These are phyloP conservation scores for Boulengeromyrus knoepffleri DNA, from an alignment of 2,113 vertebrate species.

Conservation along the genomic window DNA sequence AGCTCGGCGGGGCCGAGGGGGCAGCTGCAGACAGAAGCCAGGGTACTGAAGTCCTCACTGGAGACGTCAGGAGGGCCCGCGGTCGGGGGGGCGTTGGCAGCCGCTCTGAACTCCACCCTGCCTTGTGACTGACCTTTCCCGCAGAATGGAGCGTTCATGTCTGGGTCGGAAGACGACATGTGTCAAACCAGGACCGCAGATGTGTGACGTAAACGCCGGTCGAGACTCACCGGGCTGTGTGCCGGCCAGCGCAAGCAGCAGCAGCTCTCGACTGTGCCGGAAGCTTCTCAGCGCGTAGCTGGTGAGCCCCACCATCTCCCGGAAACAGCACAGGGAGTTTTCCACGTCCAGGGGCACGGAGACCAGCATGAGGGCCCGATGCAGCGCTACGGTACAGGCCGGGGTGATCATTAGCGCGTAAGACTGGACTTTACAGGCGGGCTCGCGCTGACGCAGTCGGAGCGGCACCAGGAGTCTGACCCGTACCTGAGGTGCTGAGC, in stretches of 20 bases:
- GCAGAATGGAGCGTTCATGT: conserved; percentile 29
- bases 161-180: conserved; percentile 4
- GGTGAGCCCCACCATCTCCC: conserved; percentile 65
- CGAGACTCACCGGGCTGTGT: conserved; percentile 69
- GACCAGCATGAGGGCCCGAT: conserved; percentile 54
- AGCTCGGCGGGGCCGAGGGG: conserved; percentile 63
- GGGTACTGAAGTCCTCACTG: conserved; percentile 63
- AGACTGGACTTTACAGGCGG: background rate
- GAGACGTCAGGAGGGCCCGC: conserved; percentile 61
- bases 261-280: conserved; percentile 75
- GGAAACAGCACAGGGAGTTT: conserved; percentile 74
- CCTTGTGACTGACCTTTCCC: conserved; percentile 24
- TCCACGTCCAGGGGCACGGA: conserved; percentile 78
- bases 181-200: background rate
- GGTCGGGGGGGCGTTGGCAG: conserved; percentile 44
- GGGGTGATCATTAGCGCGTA: conserved; percentile 25
- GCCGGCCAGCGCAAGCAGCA: conserved; percentile 69
- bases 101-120: conserved; percentile 59
- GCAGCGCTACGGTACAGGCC: conserved; percentile 46
- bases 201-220: background rate
- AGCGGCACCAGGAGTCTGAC: background rate
- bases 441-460: background rate
- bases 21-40: conserved; percentile 58
- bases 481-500: background rate
- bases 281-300: conserved; percentile 62